Evolutionary conservation across 1,140 invertebrate genomes (phyloP).

Genomic region (Meloidogyne floridensis): DNA sequence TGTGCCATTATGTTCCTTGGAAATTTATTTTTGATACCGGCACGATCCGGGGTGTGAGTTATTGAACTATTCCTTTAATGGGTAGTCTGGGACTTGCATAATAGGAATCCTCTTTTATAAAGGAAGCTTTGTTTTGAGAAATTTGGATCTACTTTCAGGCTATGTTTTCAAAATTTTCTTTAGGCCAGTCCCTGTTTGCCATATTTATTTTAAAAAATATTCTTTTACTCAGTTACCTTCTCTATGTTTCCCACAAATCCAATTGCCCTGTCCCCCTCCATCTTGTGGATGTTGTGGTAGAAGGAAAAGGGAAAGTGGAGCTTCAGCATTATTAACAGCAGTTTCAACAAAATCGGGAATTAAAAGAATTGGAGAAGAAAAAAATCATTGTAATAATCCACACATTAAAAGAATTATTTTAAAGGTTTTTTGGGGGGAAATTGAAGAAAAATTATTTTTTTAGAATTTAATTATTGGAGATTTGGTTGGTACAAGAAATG

Average conservation of each 20-base stretch:
- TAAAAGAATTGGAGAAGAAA: slow-evolving; percentile 24
- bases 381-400: slow-evolving; percentile 55
- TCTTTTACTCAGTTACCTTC: slow-evolving; percentile 13
- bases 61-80: too few species aligned
- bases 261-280: slow-evolving; percentile 39
- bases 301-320: slow-evolving; percentile 49
- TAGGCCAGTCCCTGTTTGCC: too few species aligned
- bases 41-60: too few species aligned
- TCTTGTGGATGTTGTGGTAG: slow-evolving; percentile 52
- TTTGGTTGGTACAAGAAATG: slow-evolving; percentile 45
- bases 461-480: slow-evolving; percentile 52
- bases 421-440: slow-evolving; percentile 34
- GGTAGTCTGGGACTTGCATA: too few species aligned
- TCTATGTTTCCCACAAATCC: slow-evolving; percentile 39
- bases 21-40: too few species aligned
- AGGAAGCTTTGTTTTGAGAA: too few species aligned
- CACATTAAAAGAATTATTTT: slow-evolving; percentile 55
- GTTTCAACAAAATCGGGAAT: slow-evolving; percentile 40
- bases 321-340: neutral
- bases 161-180: too few species aligned
- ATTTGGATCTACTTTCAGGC: too few species aligned
- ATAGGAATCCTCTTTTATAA: too few species aligned
- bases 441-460: slow-evolving; percentile 5
- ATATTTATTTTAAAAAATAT: neutral
- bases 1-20: too few species aligned